Base-by-base conservation (phyloP, 1,140 invertebrate species). In the Drosophila fuyamai region DNA sequence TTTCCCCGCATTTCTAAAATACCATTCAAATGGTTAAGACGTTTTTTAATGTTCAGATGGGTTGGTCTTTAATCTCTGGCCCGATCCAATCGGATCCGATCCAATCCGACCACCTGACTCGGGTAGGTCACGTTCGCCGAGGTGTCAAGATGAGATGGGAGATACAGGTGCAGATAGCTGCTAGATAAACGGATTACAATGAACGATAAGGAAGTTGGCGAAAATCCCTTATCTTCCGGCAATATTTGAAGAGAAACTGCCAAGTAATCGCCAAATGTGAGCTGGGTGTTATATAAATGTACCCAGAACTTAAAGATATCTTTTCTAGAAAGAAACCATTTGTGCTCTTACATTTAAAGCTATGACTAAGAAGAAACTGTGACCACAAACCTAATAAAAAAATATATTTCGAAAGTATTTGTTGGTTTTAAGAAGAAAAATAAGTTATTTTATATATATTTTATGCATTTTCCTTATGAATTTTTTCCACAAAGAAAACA, bases 1-100 rank as follows among this genome's bases (percentile, higher is more conserved):
- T 71, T 71, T 71, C 66, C 44, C 66, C 66, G 66, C 67, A 71
- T 71, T 71, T 50, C 53, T 50, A 44, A 9, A 48, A 72, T 72
- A 16, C 67, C 50, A 40, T 57, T 47, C 27, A 47, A 66, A 66
- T 40, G 59, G 58, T 16, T 18, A 29, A 61, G 23, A 58, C 56
- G 5, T 27, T 50, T 58, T 58, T 51, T 59, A 18, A 16, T 35
- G 23, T 54, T 23, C 5, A 14, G 0, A 9, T n/a, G 23, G 47
- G 44, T n/a, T 58, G 14, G 41, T n/a, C 57, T 65, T 44, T 38
- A 29, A 66, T 66, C 62, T 65, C 23, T 36, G 12, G 18, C 9
- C 10, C 32, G 35, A 53, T 35, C 10, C 27, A 1, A 29, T 29
- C 23, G 6, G 23, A 48, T 29, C 47, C 7, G 7, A 51, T 48